Evolutionary conservation across 2,888 invertebrate species (phyloP).

Genomic region (Arrhopalites spinosus): DNA sequence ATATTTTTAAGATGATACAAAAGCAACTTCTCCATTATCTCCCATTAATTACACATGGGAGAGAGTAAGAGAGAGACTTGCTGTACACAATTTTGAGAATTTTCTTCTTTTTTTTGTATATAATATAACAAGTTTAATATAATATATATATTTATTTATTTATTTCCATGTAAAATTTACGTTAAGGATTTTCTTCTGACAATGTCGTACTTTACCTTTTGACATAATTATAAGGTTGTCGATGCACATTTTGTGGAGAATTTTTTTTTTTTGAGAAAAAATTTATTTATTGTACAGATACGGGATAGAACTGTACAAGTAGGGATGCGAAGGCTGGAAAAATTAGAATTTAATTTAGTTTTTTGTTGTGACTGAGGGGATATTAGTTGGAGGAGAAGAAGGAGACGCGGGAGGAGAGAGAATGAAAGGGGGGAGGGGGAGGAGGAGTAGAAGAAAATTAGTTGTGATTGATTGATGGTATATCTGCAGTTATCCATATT

Average conservation of each 20-base stretch:
- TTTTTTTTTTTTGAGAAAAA: too few relatives aligned
- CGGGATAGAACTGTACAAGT: too few relatives aligned
- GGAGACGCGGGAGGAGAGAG: not conserved
- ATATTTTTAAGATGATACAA: not conserved
- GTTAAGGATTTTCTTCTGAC: too few relatives aligned
- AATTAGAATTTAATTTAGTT: not conserved
- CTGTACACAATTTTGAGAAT: too few relatives aligned
- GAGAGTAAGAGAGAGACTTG: not conserved
- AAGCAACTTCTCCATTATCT: not conserved
- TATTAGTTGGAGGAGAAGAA: not conserved
- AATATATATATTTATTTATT: not conserved
- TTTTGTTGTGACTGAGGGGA: not conserved
- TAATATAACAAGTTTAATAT: not conserved
- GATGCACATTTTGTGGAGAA: too few relatives aligned
- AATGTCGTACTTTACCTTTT: too few relatives aligned
- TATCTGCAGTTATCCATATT: conserved; percentile 17
- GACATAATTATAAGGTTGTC: too few relatives aligned
- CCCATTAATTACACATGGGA: not conserved
- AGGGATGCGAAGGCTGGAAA: not conserved
- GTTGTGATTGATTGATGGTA: conserved; percentile 25
- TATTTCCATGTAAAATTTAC: too few relatives aligned
- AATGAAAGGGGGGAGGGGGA: not conserved
- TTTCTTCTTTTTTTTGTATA: conserved; percentile 1
- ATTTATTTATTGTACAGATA: too few relatives aligned
- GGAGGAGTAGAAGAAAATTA: not conserved